A percentile compares a stretch with the other conserved stretches of the same genome.
Conservation (phyloP, 1,140 invertebrate genomes). For the Megathymus violae region DNA sequence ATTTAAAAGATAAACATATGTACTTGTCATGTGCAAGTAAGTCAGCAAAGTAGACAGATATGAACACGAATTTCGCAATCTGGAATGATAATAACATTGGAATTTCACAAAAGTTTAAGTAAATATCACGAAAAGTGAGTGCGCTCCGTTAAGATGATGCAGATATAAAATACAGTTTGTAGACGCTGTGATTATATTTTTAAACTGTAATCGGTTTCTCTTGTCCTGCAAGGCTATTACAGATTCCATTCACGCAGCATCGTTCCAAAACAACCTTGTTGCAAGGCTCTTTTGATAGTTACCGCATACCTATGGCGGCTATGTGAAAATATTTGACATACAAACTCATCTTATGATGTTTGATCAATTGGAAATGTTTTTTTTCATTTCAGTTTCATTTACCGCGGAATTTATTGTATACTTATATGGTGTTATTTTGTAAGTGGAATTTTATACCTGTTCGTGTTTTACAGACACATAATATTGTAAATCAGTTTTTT, state of each 20-base stretch:
- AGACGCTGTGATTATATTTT: constrained; percentile 38
- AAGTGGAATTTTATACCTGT: too few species aligned
- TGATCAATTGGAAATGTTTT: too few species aligned
- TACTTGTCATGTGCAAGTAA: too few species aligned
- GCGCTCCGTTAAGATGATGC: background rate
- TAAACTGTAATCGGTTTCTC: constrained; percentile 31
- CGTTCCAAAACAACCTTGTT: constrained; percentile 64
- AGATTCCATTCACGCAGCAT: constrained; percentile 61
- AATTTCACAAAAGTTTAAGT: background rate
- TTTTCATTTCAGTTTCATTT: too few species aligned
- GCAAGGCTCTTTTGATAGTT: constrained; percentile 68
- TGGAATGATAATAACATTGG: too few species aligned
- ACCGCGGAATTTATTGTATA: too few species aligned
- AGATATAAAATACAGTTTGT: constrained; percentile 13
- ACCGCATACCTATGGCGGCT: constrained; percentile 40
- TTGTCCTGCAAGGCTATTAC: constrained; percentile 64
- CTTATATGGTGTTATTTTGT: too few species aligned
- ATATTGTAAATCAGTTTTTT: too few species aligned
- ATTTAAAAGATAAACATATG: too few species aligned
- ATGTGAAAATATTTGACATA: constrained; percentile 54
- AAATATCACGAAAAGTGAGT: background rate
- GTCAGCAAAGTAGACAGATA: too few species aligned
- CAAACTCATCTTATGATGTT: constrained; percentile 38
- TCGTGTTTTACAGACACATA: too few species aligned
- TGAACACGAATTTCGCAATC: too few species aligned